Evolutionary conservation across 1,140 invertebrate genomes (phyloP), one percentile per base, ranked within the genome.

Genomic region (Patella vulgata): DNA sequence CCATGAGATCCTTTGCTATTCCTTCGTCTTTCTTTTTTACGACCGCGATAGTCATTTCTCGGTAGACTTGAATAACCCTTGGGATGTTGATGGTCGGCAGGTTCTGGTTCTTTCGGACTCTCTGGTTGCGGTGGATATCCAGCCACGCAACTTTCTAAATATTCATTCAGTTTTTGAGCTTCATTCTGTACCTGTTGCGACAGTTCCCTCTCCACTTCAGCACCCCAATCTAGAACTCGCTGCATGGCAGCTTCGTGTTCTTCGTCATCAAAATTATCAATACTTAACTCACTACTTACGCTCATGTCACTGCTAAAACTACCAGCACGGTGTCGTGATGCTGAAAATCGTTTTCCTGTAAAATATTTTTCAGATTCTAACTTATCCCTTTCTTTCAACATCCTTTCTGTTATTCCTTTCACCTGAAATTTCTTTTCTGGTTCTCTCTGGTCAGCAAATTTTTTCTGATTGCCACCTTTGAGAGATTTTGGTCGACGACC

Each of bases 261-360:
- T 42, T 71, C 68, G 21, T 63, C 62, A 33, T 60, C 59, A 36
- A 66, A 61, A 50, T 77, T 69, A 31, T 73, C 74, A 54, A 71
- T 68, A 57, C 75, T 77, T 9, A 69, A 55, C 52, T 75, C 71
- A 59, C 75, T 77, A 5, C 67, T 58, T n/a, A 60, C 66, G 57
- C 75, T 77, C 19, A 72, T 68, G 44, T 77, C 75, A 66, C 75
- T 77, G 47, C 75, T 77, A 39, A 77, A 56, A 59, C 75, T 77
- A 11, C 73, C 75, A n/a, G 75, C 66, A 19, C 75, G 58, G 21
- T 72, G 73, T 11, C 75, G 55, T 43, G 53, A 17, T 43, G 51
- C 48, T 40, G 61, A n/a, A 59, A 55, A 46, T 53, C 54, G 23
- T 56, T 60, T 33, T 61, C 54, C 9, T 42, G 40, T 47, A n/a